Evolutionary conservation across 2,797 vertebrate species (phyloP), one percentile per base, ranked within the genome.

Genomic region (Delichon dasypus): DNA sequence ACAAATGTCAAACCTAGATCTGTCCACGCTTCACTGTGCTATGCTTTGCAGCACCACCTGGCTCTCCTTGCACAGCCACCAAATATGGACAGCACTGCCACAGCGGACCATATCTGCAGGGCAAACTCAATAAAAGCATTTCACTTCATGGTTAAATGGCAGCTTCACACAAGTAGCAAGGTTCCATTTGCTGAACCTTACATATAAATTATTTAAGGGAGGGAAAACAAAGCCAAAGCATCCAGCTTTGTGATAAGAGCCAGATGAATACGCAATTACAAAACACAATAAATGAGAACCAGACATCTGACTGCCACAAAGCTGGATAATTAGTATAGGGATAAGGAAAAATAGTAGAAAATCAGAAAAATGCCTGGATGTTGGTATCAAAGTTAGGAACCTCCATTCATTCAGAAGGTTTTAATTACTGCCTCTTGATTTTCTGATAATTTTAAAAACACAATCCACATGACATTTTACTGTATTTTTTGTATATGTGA

Each of bases 61-160:
- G 99, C 98, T 98, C 99, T 99, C 98, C 98, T 98, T 98, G 98
- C 98, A 98, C 96, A 99, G 98, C 99, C 99, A 99, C 99, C 98
- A 98, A 99, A 98, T 99, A 98, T 98, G 98, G 98, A 98, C 98
- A 98, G 98, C 97, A 97, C 97, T 98, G 98, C 98, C 99, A 98
- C 98, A 98, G 98, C 98, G 96, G 98, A 98, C 98, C 98, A 94
- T 97, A 97, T 98, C 99, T 98, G 98, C 96, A 96, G 98, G 99
- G 99, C 98, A 98, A 97, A 96, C 97, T 97, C 98, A 90, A 98
- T 98, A 98, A 98, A 98, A 94, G 91, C 96, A 95, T 97, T 97
- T 97, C 98, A 96, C 96, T 97, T 98, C 97, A 97, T 95, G 97
- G 96, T 97, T 98, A 98, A 98, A 98, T 95, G 96, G 96, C 97